Conservation (phyloP, 2,888 invertebrate species). For the Cremastobaeus sp. region DNA sequence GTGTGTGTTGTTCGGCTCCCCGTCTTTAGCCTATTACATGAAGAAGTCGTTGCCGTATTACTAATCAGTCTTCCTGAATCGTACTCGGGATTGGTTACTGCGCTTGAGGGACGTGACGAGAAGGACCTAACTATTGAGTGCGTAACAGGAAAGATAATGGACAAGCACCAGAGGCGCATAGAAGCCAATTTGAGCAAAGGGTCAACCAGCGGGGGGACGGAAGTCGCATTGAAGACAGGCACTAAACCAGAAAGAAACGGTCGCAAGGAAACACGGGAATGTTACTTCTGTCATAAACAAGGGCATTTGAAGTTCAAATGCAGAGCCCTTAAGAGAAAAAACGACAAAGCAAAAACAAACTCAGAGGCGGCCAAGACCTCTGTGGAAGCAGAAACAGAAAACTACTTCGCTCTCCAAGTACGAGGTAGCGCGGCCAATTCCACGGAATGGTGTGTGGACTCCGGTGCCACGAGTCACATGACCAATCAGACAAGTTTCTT, state of each 20-base stretch:
- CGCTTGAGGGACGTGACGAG: conserved; percentile 58
- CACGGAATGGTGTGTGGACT: conserved; percentile 31
- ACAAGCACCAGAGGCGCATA: conserved; percentile 54
- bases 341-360: too few species aligned
- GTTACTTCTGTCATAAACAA: conserved; percentile 34
- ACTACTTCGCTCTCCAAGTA: neutral
- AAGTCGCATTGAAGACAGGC: conserved; percentile 12
- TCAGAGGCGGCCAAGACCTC: too few species aligned
- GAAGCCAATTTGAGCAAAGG: conserved; percentile 8
- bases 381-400: too few species aligned
- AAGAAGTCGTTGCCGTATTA: too few species aligned
- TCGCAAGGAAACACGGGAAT: conserved; percentile 14
- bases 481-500: conserved; percentile 15
- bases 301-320: conserved; percentile 26
- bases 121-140: conserved; percentile 54
- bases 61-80: conserved; percentile 64
- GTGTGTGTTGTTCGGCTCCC: too few species aligned
- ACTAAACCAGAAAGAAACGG: neutral
- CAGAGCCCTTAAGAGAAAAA: neutral
- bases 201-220: neutral
- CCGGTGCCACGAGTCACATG: conserved; percentile 43
- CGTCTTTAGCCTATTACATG: too few species aligned
- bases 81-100: conserved; percentile 62
- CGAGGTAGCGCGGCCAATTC: too few species aligned
- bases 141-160: conserved; percentile 61